A percentile compares a stretch with the other conserved stretches of the same genome.
Evolutionary conservation across 64 coral and sea anemone species (phyloP).

Genomic region (Actinia equina): DNA sequence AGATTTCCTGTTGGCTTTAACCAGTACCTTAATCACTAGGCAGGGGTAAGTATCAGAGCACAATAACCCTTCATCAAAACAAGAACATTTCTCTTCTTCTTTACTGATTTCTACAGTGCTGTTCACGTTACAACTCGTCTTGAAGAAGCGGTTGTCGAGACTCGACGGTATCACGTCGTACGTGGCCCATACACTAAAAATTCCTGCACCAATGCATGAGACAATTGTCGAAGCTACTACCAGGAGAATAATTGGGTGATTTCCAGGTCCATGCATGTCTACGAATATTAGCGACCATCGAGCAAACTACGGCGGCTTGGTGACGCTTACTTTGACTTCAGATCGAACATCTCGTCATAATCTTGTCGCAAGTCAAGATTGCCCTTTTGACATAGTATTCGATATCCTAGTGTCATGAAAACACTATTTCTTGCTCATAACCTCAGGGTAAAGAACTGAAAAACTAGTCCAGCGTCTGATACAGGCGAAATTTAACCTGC

Average conservation of each 20-base stretch:
- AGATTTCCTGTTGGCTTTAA: neutral
- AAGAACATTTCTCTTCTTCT: neutral
- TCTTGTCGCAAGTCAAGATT: neutral
- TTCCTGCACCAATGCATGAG: neutral
- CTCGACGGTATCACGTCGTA: constrained; percentile 16
- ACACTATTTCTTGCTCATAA: neutral
- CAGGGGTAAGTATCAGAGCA: constrained; percentile 18
- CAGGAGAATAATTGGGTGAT: constrained; percentile 6
- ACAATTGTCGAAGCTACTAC: neutral
- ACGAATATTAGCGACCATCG: neutral
- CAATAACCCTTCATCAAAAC: constrained; percentile 17
- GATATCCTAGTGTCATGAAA: neutral
- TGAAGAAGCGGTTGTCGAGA: constrained; percentile 5
- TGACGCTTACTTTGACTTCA: neutral
- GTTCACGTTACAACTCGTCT: neutral
- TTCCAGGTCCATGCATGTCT: neutral
- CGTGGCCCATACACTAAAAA: constrained; percentile 25
- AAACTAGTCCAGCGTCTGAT: too few relatives aligned
- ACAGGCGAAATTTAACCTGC: too few relatives aligned
- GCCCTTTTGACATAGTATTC: constrained; percentile 6
- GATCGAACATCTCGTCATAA: neutral
- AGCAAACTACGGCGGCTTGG: neutral
- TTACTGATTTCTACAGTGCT: neutral
- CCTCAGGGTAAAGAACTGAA: neutral
- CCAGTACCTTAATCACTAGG: neutral